Percentiles rank a stretch among this genome's conserved stretches.
Evolutionary conservation across 2,797 vertebrate genomes (phyloP).

Genomic region (Galagoides demidoff): DNA sequence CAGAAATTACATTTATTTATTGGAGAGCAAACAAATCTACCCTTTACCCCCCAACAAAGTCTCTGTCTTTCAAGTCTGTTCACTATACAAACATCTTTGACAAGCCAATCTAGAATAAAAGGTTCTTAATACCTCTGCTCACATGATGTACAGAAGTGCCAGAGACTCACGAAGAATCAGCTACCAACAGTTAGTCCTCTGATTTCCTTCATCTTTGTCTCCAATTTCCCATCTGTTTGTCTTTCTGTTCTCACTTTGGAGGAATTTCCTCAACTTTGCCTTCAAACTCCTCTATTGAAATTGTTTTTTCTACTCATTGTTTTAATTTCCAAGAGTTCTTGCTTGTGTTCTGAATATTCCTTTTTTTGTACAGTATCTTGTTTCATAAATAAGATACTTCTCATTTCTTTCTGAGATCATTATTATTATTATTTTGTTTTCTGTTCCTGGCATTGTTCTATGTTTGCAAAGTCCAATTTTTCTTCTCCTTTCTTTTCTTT

Average conservation of each 20-base stretch:
- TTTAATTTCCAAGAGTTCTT: conserved; percentile 30
- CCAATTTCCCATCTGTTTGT: conserved; percentile 12
- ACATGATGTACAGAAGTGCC: not conserved
- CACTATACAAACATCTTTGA: not conserved
- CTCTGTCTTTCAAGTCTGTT: not conserved
- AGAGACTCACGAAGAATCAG: not conserved
- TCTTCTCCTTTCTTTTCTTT: too few relatives aligned
- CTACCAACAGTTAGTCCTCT: not conserved
- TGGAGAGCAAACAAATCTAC: not conserved
- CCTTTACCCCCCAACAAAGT: not conserved
- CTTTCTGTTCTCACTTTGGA: not conserved
- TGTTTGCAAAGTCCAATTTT: not conserved
- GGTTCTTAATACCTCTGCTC: not conserved
- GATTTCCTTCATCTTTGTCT: not conserved
- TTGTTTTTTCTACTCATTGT: conserved; percentile 5
- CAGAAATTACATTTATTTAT: not conserved
- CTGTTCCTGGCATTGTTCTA: not conserved
- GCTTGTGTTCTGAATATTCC: conserved; percentile 10
- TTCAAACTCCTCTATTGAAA: not conserved
- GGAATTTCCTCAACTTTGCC: not conserved
- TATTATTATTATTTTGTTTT: not conserved
- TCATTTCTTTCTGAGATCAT: not conserved
- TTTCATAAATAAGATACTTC: not conserved
- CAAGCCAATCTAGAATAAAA: not conserved
- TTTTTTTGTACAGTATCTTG: not conserved